Evolutionary conservation across 2,113 vertebrate genomes (phyloP).

Genomic region (Anolis carolinensis): DNA sequence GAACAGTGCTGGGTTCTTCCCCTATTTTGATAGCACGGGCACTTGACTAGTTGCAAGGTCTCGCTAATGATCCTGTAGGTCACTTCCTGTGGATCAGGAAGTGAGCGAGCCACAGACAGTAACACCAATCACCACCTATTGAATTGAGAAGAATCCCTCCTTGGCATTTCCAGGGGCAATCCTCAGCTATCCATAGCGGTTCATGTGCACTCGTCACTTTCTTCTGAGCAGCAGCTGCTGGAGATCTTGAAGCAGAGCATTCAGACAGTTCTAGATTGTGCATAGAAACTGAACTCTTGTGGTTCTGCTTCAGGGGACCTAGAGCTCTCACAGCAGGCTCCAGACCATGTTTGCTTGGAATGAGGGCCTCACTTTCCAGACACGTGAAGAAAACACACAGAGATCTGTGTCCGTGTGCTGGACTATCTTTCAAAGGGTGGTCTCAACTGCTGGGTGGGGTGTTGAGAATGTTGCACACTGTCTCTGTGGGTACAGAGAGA

Average conservation of each 20-base stretch:
- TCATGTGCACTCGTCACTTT: slow-evolving; percentile 27
- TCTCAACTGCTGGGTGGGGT: background rate
- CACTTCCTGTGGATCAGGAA: background rate
- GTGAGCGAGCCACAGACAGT: background rate
- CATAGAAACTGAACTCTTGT: background rate
- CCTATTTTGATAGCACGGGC: background rate
- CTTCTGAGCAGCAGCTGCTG: background rate
- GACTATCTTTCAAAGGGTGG: background rate
- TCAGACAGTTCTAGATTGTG: background rate
- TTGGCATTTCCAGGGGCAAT: background rate
- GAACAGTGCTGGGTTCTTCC: background rate
- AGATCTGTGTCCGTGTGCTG: background rate
- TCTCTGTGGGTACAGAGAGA: background rate
- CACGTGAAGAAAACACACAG: background rate
- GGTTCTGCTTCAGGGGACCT: background rate
- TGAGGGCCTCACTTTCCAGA: background rate
- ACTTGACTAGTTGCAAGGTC: background rate
- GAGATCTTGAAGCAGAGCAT: background rate
- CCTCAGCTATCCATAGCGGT: background rate
- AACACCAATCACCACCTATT: background rate
- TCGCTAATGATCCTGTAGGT: background rate
- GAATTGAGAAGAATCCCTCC: background rate
- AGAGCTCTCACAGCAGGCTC: background rate
- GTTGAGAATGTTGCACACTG: background rate
- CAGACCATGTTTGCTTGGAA: background rate